Conservation (phyloP, 2,113 vertebrate genomes). For the Daboia siamensis region DNA sequence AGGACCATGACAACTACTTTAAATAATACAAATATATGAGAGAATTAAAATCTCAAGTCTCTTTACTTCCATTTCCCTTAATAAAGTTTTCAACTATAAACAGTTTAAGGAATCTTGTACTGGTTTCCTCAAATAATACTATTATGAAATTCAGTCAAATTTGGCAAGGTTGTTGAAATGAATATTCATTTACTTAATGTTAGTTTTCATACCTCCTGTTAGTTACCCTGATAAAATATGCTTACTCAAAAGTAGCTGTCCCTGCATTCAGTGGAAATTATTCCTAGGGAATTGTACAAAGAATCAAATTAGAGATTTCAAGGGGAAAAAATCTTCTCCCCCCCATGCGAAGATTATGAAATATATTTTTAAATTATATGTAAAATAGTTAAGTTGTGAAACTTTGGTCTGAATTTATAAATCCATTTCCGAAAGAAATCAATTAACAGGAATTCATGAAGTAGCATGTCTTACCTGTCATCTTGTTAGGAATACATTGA, state of each 20-base stretch:
- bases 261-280: not conserved
- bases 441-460: too few species aligned
- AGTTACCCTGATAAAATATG: not conserved
- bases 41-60: not conserved
- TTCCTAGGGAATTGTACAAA: not conserved
- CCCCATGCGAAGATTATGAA: not conserved
- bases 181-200: not conserved
- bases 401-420: too few species aligned
- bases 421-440: too few species aligned
- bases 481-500: conserved; percentile 78
- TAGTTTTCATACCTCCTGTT: not conserved
- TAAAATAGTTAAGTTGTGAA: not conserved
- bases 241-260: not conserved
- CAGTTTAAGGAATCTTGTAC: not conserved
- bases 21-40: not conserved
- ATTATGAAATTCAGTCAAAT: not conserved
- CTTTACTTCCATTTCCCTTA: not conserved
- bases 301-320: not conserved
- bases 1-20: not conserved
- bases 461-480: not conserved
- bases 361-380: not conserved
- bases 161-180: not conserved
- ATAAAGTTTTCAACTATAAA: not conserved
- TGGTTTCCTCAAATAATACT: not conserved
- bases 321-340: not conserved